Base-by-base conservation (phyloP, 30 jellyfish, hydroid and myxozoan species). In the Catostylus mosaicus region DNA sequence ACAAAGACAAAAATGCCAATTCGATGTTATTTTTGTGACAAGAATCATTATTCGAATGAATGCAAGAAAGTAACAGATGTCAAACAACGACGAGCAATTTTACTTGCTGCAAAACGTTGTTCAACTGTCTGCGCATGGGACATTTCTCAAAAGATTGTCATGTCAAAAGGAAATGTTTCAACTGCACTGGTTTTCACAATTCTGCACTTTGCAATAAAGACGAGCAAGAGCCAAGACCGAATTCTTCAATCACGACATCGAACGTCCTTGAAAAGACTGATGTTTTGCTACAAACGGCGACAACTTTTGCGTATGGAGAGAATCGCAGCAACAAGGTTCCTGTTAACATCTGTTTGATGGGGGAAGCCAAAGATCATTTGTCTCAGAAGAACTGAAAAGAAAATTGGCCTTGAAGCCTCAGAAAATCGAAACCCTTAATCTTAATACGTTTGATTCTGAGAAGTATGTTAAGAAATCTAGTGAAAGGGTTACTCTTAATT, bases 221-320 rank as follows among this genome's bases (percentile, higher is more conserved):
- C 30, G 29, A 47, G 0, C 70, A 22, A 29, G 32, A 43, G 30
- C 82, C 54, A 48, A 54, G 83, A 51, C 84, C 75, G 43, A 43
- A 46, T 20, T 16, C 70, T 30, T 73, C 80, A 33, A 75, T 85
- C 35, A 29, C 90, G 20, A 75, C 66, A 45, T 64, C 59, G 10
- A 64, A 40, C 27, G 61, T 63, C 9, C 33, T 57, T 1, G 16
- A 36, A 71, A 63, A 64, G 45, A 30, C 75, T 35, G 83, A 80
- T 27, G 46, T 1, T 9, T 23, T 34, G 30, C 63, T 43, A 19
- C 65, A n/a, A 30, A 80, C 34, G 9, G 38, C 46, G 47, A 80
- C 68, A 35, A 66, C 83, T 22, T 80, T 80, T 43, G 83, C 67
- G 48, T 80, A 46, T 16, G 83, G 65, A 24, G 52, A 80, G 59